Percentiles rank a stretch among this genome's conserved stretches.
Evolutionary conservation across 1,140 invertebrate genomes (phyloP).

Genomic region (Dreissena polymorpha): DNA sequence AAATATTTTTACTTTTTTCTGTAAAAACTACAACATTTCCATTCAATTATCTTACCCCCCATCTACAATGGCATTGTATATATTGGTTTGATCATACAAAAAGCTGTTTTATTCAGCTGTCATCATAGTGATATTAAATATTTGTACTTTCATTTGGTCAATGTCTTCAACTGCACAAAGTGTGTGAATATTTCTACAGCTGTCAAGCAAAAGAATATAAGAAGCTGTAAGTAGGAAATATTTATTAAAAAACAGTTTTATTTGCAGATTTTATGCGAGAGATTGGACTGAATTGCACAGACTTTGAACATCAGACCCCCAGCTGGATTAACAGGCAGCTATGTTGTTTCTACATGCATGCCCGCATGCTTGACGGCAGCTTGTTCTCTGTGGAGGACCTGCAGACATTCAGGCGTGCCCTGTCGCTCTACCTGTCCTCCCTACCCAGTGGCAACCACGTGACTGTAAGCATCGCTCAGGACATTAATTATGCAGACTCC

Average conservation of each 20-base stretch:
- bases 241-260: too few species aligned
- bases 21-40: neutral
- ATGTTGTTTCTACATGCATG: slow-evolving; percentile 18
- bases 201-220: too few species aligned
- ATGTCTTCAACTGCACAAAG: too few species aligned
- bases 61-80: neutral
- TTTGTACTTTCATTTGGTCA: neutral
- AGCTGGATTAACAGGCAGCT: slow-evolving; percentile 14
- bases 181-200: too few species aligned
- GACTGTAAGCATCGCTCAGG: slow-evolving; percentile 25
- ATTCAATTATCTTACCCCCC: neutral
- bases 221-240: too few species aligned
- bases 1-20: too few species aligned
- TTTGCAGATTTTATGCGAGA: slow-evolving; percentile 34
- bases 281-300: neutral
- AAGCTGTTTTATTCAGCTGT: neutral
- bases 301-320: slow-evolving; percentile 13
- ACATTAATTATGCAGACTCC: slow-evolving; percentile 1
- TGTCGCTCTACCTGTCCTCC: slow-evolving; percentile 33
- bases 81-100: neutral
- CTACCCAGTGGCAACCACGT: slow-evolving; percentile 5
- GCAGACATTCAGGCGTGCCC: slow-evolving; percentile 14
- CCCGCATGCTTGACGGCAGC: slow-evolving; percentile 7
- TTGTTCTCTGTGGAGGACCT: slow-evolving; percentile 6
- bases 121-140: neutral